Evolutionary conservation across 2,888 invertebrate species (phyloP).

Genomic region (Phaonia tiefii): DNA sequence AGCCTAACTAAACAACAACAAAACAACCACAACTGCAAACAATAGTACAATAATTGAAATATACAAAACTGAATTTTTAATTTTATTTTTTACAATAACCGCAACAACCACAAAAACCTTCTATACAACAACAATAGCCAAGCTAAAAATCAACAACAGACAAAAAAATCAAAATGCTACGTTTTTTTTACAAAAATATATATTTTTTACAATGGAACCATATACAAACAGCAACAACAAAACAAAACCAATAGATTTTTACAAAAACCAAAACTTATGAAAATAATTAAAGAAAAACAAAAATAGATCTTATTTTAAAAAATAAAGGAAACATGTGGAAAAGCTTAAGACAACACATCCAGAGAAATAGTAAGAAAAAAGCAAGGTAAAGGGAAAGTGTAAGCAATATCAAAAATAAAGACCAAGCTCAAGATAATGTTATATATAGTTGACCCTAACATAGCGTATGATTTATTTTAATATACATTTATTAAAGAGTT

Average conservation of each 20-base stretch:
- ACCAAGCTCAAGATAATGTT: too few relatives aligned
- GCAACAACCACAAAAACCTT: slow-evolving; percentile 47
- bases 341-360: too few relatives aligned
- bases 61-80: slow-evolving; percentile 62
- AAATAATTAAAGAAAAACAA: slow-evolving; percentile 40
- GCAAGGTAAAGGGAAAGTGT: too few relatives aligned
- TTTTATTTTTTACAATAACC: slow-evolving; percentile 50
- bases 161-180: slow-evolving; percentile 56
- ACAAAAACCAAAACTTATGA: slow-evolving; percentile 33
- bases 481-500: too few relatives aligned
- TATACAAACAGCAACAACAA: slow-evolving; percentile 46
- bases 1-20: slow-evolving; percentile 51
- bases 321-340: slow-evolving; percentile 10
- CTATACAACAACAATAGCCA: slow-evolving; percentile 62
- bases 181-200: slow-evolving; percentile 66
- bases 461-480: too few relatives aligned
- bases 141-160: slow-evolving; percentile 46
- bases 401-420: too few relatives aligned
- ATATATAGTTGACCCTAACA: too few relatives aligned
- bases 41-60: slow-evolving; percentile 67
- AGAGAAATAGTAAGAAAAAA: too few relatives aligned
- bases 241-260: slow-evolving; percentile 38
- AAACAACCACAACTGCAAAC: slow-evolving; percentile 58
- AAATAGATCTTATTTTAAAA: slow-evolving; percentile 54
- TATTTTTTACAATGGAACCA: slow-evolving; percentile 65